phyloP scores from a whole-genome alignment of 2,797 vertebrate species.

The Chloroceryle amazona region DNA sequence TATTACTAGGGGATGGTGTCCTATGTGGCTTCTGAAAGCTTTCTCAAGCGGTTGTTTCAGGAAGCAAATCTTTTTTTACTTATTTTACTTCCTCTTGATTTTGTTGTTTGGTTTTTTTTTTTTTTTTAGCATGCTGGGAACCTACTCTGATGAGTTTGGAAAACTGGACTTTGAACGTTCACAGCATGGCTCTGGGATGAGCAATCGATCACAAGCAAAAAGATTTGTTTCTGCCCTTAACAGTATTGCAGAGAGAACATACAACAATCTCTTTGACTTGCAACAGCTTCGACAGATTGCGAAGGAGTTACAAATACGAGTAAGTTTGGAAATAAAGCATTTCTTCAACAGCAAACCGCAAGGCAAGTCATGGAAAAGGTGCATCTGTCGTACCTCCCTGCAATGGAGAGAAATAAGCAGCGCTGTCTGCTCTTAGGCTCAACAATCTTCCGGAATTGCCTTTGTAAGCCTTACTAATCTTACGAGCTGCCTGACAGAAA shows the following conservation, averaged over 20 bases:
- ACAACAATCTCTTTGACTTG: constrained; percentile 90
- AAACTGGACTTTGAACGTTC: constrained; percentile 96
- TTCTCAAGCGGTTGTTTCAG: background rate
- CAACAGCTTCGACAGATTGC: constrained; percentile 89
- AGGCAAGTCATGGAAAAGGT: background rate
- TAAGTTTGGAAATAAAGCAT: constrained; percentile 47
- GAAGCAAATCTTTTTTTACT: background rate
- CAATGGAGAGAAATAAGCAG: rapidly evolving
- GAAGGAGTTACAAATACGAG: constrained; percentile 88
- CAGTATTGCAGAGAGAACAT: constrained; percentile 89
- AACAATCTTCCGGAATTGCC: background rate
- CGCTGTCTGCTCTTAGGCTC: background rate
- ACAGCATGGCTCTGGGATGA: constrained; percentile 96
- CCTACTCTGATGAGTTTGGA: constrained; percentile 95
- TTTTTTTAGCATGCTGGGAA: constrained; percentile 90
- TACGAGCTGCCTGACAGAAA: background rate
- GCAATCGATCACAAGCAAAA: constrained; percentile 91
- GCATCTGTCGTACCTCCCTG: background rate
- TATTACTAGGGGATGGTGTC: background rate
- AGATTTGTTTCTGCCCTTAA: constrained; percentile 91
- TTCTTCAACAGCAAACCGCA: background rate
- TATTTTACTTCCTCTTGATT: background rate
- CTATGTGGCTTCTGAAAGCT: background rate
- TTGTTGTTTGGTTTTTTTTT: background rate
- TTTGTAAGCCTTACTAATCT: background rate